A percentile compares a stretch with the other conserved stretches of the same genome.
phyloP scores from a whole-genome alignment of 2,888 invertebrate species.

The Pseudococcus longispinus region DNA sequence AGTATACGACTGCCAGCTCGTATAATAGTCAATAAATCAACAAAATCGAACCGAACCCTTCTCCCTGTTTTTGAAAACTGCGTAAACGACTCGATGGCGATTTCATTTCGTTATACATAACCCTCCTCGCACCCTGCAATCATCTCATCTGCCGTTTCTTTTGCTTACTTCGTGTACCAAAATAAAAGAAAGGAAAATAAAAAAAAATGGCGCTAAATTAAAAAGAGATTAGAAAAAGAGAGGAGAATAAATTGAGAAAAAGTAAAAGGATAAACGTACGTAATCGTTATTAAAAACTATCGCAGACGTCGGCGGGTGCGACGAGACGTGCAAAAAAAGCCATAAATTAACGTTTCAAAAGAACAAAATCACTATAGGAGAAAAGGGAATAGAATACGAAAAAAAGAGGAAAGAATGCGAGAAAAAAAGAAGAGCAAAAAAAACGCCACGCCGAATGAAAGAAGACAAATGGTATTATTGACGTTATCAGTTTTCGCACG shows the following conservation, averaged over 20 bases:
- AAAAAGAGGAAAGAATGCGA: not conserved
- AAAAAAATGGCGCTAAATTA: conserved; percentile 9
- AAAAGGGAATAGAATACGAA: conserved; percentile 9
- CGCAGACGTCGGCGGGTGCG: not conserved
- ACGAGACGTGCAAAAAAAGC: conserved; percentile 28
- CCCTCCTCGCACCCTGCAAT: not conserved
- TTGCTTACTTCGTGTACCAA: not conserved
- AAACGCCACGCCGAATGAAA: conserved; percentile 30
- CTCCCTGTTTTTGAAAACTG: not conserved
- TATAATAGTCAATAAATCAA: not conserved
- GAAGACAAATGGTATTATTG: conserved; percentile 45
- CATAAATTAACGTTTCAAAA: conserved; percentile 44
- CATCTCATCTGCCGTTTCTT: not conserved
- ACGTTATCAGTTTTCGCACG: conserved; percentile 47
- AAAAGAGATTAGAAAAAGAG: conserved; percentile 39
- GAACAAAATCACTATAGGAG: conserved; percentile 22
- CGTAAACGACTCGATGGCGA: not conserved
- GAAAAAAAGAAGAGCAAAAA: not conserved
- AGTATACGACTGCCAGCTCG: not conserved
- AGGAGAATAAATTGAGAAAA: conserved; percentile 11
- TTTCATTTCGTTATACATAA: conserved; percentile 10
- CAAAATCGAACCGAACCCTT: not conserved
- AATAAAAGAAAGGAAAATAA: not conserved
- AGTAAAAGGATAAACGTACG: conserved; percentile 41
- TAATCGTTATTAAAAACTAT: conserved; percentile 44